Evolutionary conservation across 2,797 vertebrate genomes (phyloP).

Genomic region (Neopelma chrysocephalum): DNA sequence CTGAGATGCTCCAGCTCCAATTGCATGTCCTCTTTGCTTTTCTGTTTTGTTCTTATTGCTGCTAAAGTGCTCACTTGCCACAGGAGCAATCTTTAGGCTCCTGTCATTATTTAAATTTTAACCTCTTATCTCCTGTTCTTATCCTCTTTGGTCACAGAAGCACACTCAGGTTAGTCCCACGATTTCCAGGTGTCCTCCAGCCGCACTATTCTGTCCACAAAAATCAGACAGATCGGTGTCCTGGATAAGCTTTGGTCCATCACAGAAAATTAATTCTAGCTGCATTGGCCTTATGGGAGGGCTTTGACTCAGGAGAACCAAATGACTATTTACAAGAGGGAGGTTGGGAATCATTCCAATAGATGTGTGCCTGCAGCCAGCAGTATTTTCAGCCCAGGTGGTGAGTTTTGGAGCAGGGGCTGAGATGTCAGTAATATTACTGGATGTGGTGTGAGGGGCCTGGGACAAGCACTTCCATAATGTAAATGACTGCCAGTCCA

Average conservation of each 20-base stretch:
- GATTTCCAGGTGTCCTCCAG: not conserved
- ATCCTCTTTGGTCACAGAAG: not conserved
- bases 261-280: not conserved
- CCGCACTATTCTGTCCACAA: not conserved
- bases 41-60: not conserved
- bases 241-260: not conserved
- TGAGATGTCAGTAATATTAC: not conserved
- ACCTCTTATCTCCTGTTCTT: not conserved
- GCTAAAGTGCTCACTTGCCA: not conserved
- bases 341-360: not conserved
- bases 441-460: not conserved
- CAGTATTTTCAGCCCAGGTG: not conserved
- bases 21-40: not conserved
- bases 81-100: not conserved
- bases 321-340: not conserved
- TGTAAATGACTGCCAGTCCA: accelerated
- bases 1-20: not conserved
- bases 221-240: not conserved
- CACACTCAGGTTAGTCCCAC: not conserved
- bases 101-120: not conserved
- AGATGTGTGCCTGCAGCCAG: not conserved
- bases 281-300: not conserved
- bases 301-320: not conserved
- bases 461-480: not conserved
- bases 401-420: not conserved